Evolutionary conservation across 2,888 invertebrate genomes (phyloP), one percentile per base, ranked within the genome.

Genomic region (Drosophila neotestacea): DNA sequence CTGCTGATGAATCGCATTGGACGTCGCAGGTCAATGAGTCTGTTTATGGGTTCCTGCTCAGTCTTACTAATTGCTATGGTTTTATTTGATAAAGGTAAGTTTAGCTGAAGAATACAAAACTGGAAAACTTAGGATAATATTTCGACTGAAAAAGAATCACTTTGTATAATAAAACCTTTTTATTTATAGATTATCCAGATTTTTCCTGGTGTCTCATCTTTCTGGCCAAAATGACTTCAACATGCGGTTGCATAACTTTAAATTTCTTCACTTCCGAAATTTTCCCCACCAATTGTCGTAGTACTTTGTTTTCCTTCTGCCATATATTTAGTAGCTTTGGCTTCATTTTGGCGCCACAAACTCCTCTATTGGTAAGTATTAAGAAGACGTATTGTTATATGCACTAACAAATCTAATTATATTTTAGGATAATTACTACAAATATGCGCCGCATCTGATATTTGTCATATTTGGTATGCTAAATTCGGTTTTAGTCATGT

Each of bases 241-340:
- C 95, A 58, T 93, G 94, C 83, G 94, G 95, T 30, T 95, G 94
- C 90, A 94, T 94, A 86, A 94, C 94, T 22, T 91, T 95, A 80
- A 95, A 95, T 91, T 94, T 95, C 86, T 95, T 94, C 91, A 95
- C 95, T 44, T 94, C 95, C 32, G 96, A 96, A 92, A 93, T 96
- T 91, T 96, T 95, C 91, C 96, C 96, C 13, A 96, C 96, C 59
- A 93, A 92, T 65, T 92, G 94, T 52, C 93, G 96, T 65, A 94
- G 94, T 87, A 95, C 95, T 9, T 93, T 95, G 74, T 93, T 96
- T 46, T 94, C 95, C 11, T 93, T 95, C 54, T 95, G 95, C 91
- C 95, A 95, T 52, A 95, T 95, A 92, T 93, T 95, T 70, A 96
- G 95, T 38, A 93, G 95, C 11, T 72, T 95, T 70, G 96, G 96